phyloP scores from a whole-genome alignment of 2,797 vertebrate species.

The Capromys pilorides region DNA sequence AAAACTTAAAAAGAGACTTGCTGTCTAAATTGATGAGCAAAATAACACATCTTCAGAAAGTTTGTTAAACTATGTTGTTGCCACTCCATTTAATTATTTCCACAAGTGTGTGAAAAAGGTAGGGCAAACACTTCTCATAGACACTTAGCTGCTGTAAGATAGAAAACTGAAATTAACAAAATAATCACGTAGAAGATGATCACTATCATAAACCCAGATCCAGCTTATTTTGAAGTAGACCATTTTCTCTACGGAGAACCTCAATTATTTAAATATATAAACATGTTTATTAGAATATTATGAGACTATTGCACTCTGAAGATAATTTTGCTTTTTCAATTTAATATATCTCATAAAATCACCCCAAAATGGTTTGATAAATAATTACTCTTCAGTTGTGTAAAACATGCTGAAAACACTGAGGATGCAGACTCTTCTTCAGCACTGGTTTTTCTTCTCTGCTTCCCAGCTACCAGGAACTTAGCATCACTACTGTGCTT shows the following conservation, averaged over 20 bases:
- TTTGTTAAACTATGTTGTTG: background rate
- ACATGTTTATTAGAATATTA: background rate
- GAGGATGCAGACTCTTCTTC: background rate
- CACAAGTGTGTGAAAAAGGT: background rate
- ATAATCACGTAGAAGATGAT: background rate
- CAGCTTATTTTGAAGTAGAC: background rate
- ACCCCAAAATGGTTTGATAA: slow-evolving; percentile 14
- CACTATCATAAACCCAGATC: background rate
- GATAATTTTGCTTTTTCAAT: background rate
- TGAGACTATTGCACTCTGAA: slow-evolving; percentile 10
- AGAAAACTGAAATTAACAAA: background rate
- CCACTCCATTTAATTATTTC: background rate
- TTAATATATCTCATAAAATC: background rate
- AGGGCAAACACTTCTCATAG: background rate
- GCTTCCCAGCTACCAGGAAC: background rate
- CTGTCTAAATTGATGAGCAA: background rate
- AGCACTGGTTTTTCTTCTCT: background rate
- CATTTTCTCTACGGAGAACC: background rate
- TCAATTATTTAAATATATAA: background rate
- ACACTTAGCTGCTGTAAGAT: background rate
- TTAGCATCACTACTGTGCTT: background rate
- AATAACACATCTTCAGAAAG: background rate
- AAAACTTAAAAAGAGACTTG: background rate
- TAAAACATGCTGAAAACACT: background rate
- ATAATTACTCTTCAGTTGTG: background rate